These are phyloP conservation scores for Cynopterus sphinx DNA, from an alignment of 2,797 vertebrate genomes.

Conservation along the genomic window DNA sequence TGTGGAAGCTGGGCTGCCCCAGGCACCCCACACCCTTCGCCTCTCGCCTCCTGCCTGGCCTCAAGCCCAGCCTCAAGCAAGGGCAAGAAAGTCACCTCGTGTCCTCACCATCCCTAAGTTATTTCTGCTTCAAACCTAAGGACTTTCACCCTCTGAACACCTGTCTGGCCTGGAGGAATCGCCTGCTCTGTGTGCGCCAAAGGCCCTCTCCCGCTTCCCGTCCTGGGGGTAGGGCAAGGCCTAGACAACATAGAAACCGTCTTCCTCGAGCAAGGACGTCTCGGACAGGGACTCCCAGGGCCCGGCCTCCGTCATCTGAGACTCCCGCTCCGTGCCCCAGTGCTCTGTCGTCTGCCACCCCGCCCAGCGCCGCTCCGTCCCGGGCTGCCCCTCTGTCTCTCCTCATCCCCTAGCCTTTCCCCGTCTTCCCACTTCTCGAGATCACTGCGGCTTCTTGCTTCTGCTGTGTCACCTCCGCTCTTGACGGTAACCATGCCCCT, in stretches of 20 bases:
- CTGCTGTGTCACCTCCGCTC: constrained; percentile 2
- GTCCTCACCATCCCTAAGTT: accelerated
- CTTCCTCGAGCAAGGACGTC: background rate
- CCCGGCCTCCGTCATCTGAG: background rate
- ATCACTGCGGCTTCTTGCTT: background rate
- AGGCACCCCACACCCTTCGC: background rate
- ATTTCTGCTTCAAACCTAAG: background rate
- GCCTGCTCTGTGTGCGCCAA: background rate
- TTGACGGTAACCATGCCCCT: background rate
- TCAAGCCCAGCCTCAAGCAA: background rate
- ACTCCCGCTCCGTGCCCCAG: background rate
- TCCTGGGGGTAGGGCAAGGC: background rate
- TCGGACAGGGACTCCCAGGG: background rate
- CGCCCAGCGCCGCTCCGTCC: background rate
- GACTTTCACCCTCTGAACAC: background rate
- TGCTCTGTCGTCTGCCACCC: accelerated
- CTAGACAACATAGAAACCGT: too few relatives aligned
- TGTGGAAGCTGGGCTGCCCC: background rate
- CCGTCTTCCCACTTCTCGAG: background rate
- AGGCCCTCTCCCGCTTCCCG: background rate
- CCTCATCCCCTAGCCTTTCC: accelerated
- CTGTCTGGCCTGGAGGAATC: background rate
- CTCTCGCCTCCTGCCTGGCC: too few relatives aligned
- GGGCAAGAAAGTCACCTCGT: accelerated
- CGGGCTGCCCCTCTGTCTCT: background rate